Base-by-base conservation (phyloP, 1,140 invertebrate species). In the Drosophila pseudoobscura region DNA sequence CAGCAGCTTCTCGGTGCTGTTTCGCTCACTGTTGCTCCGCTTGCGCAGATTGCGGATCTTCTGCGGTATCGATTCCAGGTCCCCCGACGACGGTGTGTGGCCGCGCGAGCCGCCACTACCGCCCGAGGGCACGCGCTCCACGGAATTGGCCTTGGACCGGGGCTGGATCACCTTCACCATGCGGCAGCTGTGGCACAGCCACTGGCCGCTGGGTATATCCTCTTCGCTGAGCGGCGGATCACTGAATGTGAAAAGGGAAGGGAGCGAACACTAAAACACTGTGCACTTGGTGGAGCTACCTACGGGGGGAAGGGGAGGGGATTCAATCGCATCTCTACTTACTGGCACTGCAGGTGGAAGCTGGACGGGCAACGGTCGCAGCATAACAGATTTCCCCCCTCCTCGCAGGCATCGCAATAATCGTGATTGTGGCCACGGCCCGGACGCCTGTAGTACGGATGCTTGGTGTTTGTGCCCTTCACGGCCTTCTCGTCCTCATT, bases 341-440 rank as follows among this genome's bases (percentile, higher is more conserved):
- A 98, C 97, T 98, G 97, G 94, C 98, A 99, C 54, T 95, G 94
- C 47, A 98, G 93, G 93, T 99, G 98, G 92, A 99, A 99, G 39
- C 97, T 97, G 39, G 97, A 96, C 39, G 97, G 97, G 91, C 98
- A 99, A 71, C 95, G 95, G 91, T 99, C 98, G 92, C 98, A 99
- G 90, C 97, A 99, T 53, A 99, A 95, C n/a, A 99, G 92, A 92
- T 98, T 97, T 31, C 98, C 98, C 43, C 97, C 97, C 93, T 98
- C 97, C 73, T 96, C 94, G 91, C 97, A 98, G 47, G 96, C 96
- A 92, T 98, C 97, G 91, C 98, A 99, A 68, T 94, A 95, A 91
- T 98, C 97, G 91, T 96, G 96, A 92, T 98, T 99, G 75, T 98
- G 96, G n/a, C 97, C 95, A 89, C 96, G 95, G 6, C 97, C 97